phyloP scores from a whole-genome alignment of 2,113 vertebrate species.

The Eudyptes chrysolophus region DNA sequence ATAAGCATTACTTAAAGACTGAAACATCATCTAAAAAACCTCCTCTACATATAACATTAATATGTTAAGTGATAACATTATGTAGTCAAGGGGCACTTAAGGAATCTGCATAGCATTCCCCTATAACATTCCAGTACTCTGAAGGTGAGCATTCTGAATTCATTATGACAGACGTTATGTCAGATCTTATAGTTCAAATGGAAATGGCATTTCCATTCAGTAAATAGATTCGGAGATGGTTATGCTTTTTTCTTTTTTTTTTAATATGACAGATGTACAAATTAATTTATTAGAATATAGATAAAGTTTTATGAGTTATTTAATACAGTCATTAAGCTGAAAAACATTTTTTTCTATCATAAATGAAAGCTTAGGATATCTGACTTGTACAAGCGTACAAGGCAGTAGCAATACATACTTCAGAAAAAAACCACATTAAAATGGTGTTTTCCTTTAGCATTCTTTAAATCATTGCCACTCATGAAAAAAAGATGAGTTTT shows the following conservation, averaged over 20 bases:
- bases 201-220: neutral
- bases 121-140: neutral
- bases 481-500: neutral
- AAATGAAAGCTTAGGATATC: neutral
- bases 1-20: neutral
- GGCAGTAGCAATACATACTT: neutral
- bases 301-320: neutral
- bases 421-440: neutral
- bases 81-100: neutral
- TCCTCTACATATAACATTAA: too few species aligned
- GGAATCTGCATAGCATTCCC: neutral
- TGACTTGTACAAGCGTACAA: neutral
- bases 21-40: neutral
- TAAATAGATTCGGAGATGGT: neutral
- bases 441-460: neutral
- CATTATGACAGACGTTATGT: neutral
- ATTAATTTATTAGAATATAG: neutral
- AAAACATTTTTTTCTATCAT: neutral
- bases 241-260: neutral
- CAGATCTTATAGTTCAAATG: neutral
- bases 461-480: neutral
- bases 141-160: neutral
- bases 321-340: neutral
- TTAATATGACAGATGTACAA: neutral
- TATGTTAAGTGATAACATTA: neutral